Conservation (phyloP, 2,888 invertebrate species). For the Cerceris rybyensis region DNA sequence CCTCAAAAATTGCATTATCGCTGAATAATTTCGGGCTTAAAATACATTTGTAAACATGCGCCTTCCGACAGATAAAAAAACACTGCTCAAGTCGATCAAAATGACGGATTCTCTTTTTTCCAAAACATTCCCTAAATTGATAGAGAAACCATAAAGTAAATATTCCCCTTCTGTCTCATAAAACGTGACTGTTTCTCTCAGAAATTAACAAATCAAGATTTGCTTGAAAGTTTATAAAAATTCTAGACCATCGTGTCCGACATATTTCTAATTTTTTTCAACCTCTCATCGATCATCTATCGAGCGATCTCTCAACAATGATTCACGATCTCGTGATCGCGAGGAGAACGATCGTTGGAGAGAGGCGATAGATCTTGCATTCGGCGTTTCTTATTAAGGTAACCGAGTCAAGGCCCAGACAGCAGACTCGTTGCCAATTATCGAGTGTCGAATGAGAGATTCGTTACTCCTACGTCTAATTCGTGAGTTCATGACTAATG, state of each 20-base stretch:
- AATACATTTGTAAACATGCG: too few relatives aligned
- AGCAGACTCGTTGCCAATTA: slow-evolving; percentile 63
- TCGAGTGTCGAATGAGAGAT: slow-evolving; percentile 44
- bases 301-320: slow-evolving; percentile 40
- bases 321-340: slow-evolving; percentile 53
- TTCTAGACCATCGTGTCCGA: background rate
- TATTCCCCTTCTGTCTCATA: too few relatives aligned
- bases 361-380: slow-evolving; percentile 71
- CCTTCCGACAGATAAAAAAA: too few relatives aligned
- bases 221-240: background rate
- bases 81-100: too few relatives aligned
- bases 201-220: too few relatives aligned
- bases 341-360: slow-evolving; percentile 53
- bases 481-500: slow-evolving; percentile 17
- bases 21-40: too few relatives aligned
- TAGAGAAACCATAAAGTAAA: too few relatives aligned
- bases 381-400: slow-evolving; percentile 78
- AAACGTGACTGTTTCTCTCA: too few relatives aligned
- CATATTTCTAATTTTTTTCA: slow-evolving; percentile 17
- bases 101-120: too few relatives aligned
- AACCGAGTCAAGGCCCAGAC: slow-evolving; percentile 78
- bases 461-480: slow-evolving; percentile 55
- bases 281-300: slow-evolving; percentile 27
- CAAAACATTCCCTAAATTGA: too few relatives aligned
- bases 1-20: too few relatives aligned